phyloP scores from a whole-genome alignment of 1,140 invertebrate genomes.

The Onthophagus taurus region DNA sequence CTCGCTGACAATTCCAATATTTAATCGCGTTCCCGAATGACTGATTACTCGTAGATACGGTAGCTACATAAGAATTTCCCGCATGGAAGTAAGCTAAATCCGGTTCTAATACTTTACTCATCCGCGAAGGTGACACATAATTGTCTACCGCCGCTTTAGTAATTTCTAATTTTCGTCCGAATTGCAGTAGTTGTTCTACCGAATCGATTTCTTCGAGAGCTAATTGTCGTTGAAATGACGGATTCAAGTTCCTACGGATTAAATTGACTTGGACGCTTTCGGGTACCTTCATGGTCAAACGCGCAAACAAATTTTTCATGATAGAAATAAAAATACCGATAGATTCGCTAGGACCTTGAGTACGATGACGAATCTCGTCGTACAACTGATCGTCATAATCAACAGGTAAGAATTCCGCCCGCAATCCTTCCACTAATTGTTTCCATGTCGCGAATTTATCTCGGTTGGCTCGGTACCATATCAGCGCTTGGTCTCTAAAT shows the following conservation, averaged over 20 bases:
- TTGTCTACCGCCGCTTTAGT: slow-evolving; percentile 2
- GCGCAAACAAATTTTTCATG: slow-evolving; percentile 25
- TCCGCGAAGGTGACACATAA: neutral
- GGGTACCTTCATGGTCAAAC: slow-evolving; percentile 14
- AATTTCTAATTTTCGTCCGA: slow-evolving; percentile 7
- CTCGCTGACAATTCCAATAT: slow-evolving; percentile 5
- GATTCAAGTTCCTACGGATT: no score
- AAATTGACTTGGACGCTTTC: no score
- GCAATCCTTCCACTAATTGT: slow-evolving; percentile 18
- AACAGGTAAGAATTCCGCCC: slow-evolving; percentile 21
- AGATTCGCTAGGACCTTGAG: slow-evolving; percentile 29
- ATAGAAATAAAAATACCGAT: slow-evolving; percentile 29
- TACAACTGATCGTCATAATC: slow-evolving; percentile 28
- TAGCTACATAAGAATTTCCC: neutral
- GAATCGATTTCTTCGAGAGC: slow-evolving; percentile 12
- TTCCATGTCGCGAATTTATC: slow-evolving; percentile 19
- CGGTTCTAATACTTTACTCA: slow-evolving; percentile 1
- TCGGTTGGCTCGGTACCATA: slow-evolving; percentile 23
- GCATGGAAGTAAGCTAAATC: slow-evolving; percentile 12
- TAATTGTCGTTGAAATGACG: slow-evolving; percentile 15
- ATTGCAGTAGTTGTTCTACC: slow-evolving; percentile 1
- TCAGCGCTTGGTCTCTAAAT: slow-evolving; percentile 26
- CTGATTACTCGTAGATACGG: neutral
- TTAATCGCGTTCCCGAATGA: neutral
- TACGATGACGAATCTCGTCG: slow-evolving; percentile 26